phyloP scores from a whole-genome alignment of 2,888 invertebrate species.

The Xylocampa areola region DNA sequence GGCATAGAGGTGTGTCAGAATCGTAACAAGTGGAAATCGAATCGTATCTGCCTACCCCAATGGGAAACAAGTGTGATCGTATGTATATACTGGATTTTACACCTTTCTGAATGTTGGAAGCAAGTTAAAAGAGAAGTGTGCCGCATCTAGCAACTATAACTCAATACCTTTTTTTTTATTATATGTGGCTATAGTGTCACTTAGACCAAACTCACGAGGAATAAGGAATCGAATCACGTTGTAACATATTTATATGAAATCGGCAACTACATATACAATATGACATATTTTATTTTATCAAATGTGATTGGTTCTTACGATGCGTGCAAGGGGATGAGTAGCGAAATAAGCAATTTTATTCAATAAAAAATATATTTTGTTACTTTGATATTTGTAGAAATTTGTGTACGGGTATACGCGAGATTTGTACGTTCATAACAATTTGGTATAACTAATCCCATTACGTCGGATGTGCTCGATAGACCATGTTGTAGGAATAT shows the following conservation, averaged over 20 bases:
- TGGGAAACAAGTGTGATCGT: too few species aligned
- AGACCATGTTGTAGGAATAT: constrained; percentile 7
- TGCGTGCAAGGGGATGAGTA: constrained; percentile 6
- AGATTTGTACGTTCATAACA: constrained; percentile 16
- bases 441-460: constrained; percentile 21
- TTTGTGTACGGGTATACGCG: background rate
- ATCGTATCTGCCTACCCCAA: too few species aligned
- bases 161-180: too few species aligned
- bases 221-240: background rate
- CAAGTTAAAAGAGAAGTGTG: too few species aligned
- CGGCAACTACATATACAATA: background rate
- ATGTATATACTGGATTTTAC: too few species aligned
- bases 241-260: background rate
- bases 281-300: constrained; percentile 15
- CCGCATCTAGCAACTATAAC: too few species aligned
- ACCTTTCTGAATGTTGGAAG: too few species aligned
- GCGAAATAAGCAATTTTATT: constrained; percentile 4
- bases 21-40: too few species aligned
- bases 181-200: too few species aligned
- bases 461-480: constrained; percentile 8
- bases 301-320: constrained; percentile 5
- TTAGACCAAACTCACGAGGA: too few species aligned
- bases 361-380: constrained; percentile 11
- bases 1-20: too few species aligned
- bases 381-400: constrained; percentile 7